phyloP scores from a whole-genome alignment of 2,113 vertebrate genomes.

The Anoura caudifer region DNA sequence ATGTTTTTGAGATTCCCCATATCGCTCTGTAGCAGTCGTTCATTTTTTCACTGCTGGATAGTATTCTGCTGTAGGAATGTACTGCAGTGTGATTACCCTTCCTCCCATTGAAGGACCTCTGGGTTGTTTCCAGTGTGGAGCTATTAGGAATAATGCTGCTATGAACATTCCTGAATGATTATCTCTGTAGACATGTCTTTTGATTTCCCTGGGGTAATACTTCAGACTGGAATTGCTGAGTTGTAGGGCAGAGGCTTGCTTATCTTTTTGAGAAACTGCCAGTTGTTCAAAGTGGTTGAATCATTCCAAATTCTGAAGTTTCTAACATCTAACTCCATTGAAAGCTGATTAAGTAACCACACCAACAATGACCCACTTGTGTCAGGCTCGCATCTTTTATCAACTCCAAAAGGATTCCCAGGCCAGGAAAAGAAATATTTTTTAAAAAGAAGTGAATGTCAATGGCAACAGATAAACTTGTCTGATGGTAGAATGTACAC shows the following conservation, averaged over 20 bases:
- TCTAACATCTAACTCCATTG: not conserved
- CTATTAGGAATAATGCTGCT: not conserved
- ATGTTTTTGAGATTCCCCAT: not conserved
- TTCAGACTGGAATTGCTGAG: not conserved
- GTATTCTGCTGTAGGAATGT: not conserved
- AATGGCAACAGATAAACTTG: constrained; percentile 49
- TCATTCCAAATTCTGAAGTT: not conserved
- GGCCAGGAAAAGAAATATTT: constrained; percentile 1
- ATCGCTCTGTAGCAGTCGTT: not conserved
- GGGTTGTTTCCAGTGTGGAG: not conserved
- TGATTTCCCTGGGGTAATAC: not conserved
- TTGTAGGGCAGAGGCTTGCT: not conserved
- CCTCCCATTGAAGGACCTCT: not conserved
- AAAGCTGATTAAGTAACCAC: not conserved
- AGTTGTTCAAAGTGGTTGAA: not conserved
- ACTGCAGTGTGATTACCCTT: not conserved
- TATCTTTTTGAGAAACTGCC: constrained; percentile 27
- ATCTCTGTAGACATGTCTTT: not conserved
- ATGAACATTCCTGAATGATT: not conserved
- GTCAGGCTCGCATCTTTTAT: not conserved
- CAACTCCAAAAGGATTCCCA: constrained; percentile 23
- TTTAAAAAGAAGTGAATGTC: not conserved
- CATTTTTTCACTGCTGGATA: not conserved
- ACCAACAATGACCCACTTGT: not conserved
- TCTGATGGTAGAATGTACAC: constrained; percentile 26